Evolutionary conservation across 1,140 invertebrate genomes (phyloP), one percentile per base, ranked within the genome.

Genomic region (Drosophila hydei): DNA sequence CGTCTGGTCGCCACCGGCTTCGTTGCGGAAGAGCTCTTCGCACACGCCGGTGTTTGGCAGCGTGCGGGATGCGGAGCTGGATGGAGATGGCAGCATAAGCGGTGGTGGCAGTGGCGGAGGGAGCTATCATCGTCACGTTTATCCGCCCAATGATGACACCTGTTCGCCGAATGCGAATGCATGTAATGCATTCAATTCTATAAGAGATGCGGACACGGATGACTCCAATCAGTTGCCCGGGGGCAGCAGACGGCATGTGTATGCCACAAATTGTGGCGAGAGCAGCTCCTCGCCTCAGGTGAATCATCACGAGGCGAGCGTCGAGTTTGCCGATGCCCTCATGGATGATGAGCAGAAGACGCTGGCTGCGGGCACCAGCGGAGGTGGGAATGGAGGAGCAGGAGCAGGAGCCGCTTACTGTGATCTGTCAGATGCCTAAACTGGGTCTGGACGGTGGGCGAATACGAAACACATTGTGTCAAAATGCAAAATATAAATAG

Each of bases 11-110:
- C 91, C 91, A 25, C 90, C 90, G 8, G 85, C 90, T 1, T 91
- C 91, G 47, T 62, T 90, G 48, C 67, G 91, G 2, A 90, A 90
- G 62, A 91, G 91, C 50, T 91, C 89, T 7, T 91, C 90, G 12
- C 90, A 91, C 12, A 91, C 91, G 19, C 91, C 91, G 0, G 76
- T 91, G 5, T 91, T 91, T 55, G 91, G 91, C 0, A 91, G 91
- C 50, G 89, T 91, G 7, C 84, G 91, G 1, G 91, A 91, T 18
- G 88, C 85, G 5, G 91, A 91, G 38, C 59, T 88, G 47, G 90
- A 91, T 42, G 85, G 88, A 4, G 87, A 90, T 48, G 89, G 87
- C 16, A 85, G 78, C 47, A 88, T 88, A 27, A 78, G 78, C 0
- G 87, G 75, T 5, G 77, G 80, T 0, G 78, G 77, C 25, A 89